Conservation (phyloP, 2,113 vertebrate species). For the Chaetodon auriga region DNA sequence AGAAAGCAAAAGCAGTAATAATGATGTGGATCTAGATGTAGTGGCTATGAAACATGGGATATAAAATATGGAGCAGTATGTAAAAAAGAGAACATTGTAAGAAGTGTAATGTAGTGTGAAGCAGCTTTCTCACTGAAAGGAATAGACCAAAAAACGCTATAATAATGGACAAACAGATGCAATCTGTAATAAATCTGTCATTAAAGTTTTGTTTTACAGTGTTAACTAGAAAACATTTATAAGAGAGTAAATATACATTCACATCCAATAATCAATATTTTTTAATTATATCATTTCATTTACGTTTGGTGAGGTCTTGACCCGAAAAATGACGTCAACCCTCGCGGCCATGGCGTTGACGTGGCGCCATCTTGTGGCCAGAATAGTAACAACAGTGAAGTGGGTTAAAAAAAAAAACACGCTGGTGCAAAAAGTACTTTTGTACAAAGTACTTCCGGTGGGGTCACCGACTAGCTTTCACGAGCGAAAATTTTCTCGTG, state of each 20-base stretch:
- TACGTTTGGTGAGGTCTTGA: too few relatives aligned
- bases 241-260: not conserved
- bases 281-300: not conserved
- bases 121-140: too few relatives aligned
- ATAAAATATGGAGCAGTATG: too few relatives aligned
- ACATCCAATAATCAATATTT: not conserved
- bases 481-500: slow-evolving; percentile 44
- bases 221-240: not conserved
- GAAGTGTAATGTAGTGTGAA: too few relatives aligned
- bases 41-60: too few relatives aligned
- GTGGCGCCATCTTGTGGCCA: slow-evolving; percentile 52
- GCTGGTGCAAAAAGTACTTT: slow-evolving; percentile 77
- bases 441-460: slow-evolving; percentile 87
- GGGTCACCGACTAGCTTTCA: slow-evolving; percentile 78
- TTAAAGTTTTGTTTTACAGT: not conserved
- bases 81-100: too few relatives aligned
- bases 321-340: not conserved
- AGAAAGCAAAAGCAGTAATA: not conserved
- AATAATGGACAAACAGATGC: too few relatives aligned
- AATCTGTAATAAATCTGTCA: not conserved
- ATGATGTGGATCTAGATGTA: too few relatives aligned
- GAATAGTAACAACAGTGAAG: accelerated
- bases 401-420: slow-evolving; percentile 42
- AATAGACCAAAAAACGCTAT: too few relatives aligned
- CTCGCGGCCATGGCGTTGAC: too few relatives aligned